These are phyloP conservation scores for Cantharis flavilabris DNA, from an alignment of 2,888 invertebrate species.

Conservation along the genomic window DNA sequence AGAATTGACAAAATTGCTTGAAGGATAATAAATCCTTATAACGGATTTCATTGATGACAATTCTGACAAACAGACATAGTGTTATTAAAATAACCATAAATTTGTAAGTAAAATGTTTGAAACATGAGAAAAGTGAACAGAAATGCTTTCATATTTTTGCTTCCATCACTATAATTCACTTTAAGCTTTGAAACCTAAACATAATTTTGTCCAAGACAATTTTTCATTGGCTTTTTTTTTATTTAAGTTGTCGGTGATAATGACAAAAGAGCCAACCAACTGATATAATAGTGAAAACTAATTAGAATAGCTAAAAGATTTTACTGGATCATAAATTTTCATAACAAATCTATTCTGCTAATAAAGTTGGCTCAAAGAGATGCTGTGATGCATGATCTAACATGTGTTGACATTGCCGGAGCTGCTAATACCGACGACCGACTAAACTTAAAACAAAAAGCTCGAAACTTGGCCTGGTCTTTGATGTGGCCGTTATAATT, in stretches of 20 bases:
- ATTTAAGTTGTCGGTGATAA: constrained; percentile 5
- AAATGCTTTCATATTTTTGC: neutral
- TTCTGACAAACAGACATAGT: neutral
- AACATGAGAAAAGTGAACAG: neutral
- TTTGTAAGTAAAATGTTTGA: neutral
- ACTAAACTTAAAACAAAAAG: constrained; percentile 37
- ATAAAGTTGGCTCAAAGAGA: constrained; percentile 41
- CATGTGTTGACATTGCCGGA: constrained; percentile 47
- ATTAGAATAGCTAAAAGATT: constrained; percentile 40
- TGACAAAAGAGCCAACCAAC: constrained; percentile 27
- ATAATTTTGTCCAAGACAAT: neutral
- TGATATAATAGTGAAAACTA: constrained; percentile 39
- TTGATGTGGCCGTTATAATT: constrained; percentile 43
- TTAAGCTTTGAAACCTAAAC: neutral
- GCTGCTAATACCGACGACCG: constrained; percentile 37
- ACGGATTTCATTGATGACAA: neutral
- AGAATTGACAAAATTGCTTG: neutral
- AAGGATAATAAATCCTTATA: neutral
- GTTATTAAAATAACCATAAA: neutral
- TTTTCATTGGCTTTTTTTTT: neutral
- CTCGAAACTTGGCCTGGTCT: constrained; percentile 36
- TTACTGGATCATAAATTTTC: constrained; percentile 52
- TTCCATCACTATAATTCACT: neutral
- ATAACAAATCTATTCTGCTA: constrained; percentile 51
- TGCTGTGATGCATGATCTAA: constrained; percentile 45